Conservation (phyloP, 2,888 invertebrate genomes). For the Dynastes grantii region DNA sequence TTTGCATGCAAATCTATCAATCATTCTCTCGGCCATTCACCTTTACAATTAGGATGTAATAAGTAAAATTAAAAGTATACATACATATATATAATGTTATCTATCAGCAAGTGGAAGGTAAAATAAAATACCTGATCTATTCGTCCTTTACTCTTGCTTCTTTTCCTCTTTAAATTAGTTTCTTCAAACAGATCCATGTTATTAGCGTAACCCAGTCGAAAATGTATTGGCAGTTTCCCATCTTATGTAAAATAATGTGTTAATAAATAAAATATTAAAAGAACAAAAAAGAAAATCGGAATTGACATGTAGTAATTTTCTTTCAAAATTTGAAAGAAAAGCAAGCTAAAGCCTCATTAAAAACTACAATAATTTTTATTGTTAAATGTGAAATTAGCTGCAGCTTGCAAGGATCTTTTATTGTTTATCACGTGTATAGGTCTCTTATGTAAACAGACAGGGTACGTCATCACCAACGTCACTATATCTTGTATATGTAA, state of each 20-base stretch:
- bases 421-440: too few relatives aligned
- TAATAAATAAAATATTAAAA: background rate
- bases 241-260: constrained; percentile 58
- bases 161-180: constrained; percentile 64
- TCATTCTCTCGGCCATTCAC: constrained; percentile 25
- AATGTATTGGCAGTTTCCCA: constrained; percentile 68
- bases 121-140: constrained; percentile 71
- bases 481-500: too few relatives aligned
- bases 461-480: too few relatives aligned
- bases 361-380: too few relatives aligned
- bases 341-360: too few relatives aligned
- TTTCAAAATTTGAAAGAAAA: too few relatives aligned
- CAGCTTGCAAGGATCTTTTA: too few relatives aligned
- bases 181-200: constrained; percentile 61
- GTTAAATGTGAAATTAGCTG: too few relatives aligned
- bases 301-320: too few relatives aligned
- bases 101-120: constrained; percentile 49
- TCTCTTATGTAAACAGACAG: too few relatives aligned
- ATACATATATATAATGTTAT: constrained; percentile 42
- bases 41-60: constrained; percentile 39
- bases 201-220: constrained; percentile 66
- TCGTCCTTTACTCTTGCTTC: constrained; percentile 70
- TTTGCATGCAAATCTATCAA: constrained; percentile 36
- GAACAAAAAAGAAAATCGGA: background rate
- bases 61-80: constrained; percentile 49